These are phyloP conservation scores for Desmodus rotundus DNA, from an alignment of 2,113 vertebrate genomes.

Conservation along the genomic window DNA sequence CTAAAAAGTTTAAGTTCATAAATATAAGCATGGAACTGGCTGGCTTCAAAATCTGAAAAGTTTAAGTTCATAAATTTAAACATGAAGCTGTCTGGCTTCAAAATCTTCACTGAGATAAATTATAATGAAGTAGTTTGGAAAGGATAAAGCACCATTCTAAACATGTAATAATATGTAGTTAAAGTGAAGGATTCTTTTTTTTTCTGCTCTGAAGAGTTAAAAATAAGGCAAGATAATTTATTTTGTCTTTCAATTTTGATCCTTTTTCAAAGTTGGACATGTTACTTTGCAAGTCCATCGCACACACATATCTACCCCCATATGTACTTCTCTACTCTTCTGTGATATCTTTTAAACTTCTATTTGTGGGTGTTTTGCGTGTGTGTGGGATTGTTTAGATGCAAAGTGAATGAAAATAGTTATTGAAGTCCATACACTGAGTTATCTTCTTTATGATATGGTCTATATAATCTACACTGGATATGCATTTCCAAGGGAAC, in stretches of 20 bases:
- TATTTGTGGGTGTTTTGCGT: background rate
- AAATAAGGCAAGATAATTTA: background rate
- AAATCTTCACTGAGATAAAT: background rate
- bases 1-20: background rate
- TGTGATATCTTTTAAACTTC: background rate
- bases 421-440: constrained; percentile 24
- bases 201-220: background rate
- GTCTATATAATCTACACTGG: background rate
- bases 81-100: background rate
- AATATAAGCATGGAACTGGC: background rate
- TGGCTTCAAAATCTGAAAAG: background rate
- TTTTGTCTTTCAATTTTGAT: background rate
- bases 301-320: background rate
- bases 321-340: background rate
- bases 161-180: background rate
- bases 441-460: constrained; percentile 34
- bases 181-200: background rate
- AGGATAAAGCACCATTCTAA: background rate
- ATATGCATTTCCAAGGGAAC: background rate
- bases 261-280: background rate
- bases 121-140: background rate
- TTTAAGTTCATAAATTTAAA: background rate
- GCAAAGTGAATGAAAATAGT: background rate
- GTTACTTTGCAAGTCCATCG: background rate
- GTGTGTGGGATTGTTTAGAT: constrained; percentile 12